A percentile compares a stretch with the other conserved stretches of the same genome.
Conservation (phyloP, 2,888 invertebrate species). For the Melipona bicolor region DNA sequence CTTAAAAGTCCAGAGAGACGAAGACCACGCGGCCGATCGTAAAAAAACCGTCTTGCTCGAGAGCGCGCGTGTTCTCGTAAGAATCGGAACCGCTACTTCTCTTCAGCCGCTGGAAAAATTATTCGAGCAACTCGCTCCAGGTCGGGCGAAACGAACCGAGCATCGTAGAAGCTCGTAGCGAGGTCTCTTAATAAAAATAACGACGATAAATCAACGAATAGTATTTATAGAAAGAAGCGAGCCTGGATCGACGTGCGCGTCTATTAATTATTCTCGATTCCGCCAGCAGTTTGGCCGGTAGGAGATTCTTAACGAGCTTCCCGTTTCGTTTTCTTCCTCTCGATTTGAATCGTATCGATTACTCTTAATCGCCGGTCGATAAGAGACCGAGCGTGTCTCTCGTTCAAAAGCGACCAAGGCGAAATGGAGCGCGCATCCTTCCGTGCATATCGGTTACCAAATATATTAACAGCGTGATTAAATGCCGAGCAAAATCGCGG, state of each 20-base stretch:
- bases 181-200: slow-evolving; percentile 68
- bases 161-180: background rate
- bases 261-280: slow-evolving; percentile 78
- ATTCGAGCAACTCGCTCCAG: background rate
- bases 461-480: slow-evolving; percentile 58
- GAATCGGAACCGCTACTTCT: slow-evolving; percentile 17
- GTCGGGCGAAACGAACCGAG: too few species aligned
- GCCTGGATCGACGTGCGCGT: slow-evolving; percentile 64
- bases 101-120: slow-evolving; percentile 10
- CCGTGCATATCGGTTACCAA: slow-evolving; percentile 23
- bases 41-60: background rate
- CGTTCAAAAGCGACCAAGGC: slow-evolving; percentile 3
- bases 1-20: background rate
- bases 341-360: slow-evolving; percentile 21
- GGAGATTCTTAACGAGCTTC: slow-evolving; percentile 40
- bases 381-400: background rate
- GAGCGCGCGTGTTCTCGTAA: background rate
- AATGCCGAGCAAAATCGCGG: slow-evolving; percentile 30
- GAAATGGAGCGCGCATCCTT: background rate
- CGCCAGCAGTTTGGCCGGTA: slow-evolving; percentile 15
- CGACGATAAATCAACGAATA: slow-evolving; percentile 69
- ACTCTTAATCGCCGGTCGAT: slow-evolving; percentile 14
- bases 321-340: background rate
- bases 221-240: slow-evolving; percentile 76
- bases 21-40: background rate